These are phyloP conservation scores for Crepidodera aurea DNA, from an alignment of 2,888 invertebrate genomes.

Conservation along the genomic window DNA sequence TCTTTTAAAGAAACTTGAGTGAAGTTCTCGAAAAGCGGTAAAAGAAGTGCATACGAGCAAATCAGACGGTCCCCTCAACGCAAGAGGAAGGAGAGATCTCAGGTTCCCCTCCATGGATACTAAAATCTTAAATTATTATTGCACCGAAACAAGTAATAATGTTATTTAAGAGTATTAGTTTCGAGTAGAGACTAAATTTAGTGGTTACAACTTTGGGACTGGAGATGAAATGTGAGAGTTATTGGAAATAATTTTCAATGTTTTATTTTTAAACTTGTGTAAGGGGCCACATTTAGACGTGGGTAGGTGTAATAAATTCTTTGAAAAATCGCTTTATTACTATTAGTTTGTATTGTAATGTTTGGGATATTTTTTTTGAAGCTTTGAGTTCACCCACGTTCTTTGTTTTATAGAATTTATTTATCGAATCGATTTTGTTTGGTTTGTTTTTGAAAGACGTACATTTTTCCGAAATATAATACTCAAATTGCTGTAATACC, in stretches of 20 bases:
- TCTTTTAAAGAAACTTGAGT: not conserved
- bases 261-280: constrained; percentile 12
- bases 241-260: constrained; percentile 11
- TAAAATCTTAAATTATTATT: not conserved
- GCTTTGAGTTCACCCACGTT: not conserved
- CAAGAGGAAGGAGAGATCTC: not conserved
- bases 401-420: too few relatives aligned
- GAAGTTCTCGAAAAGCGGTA: not conserved
- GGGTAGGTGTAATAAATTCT: constrained; percentile 10
- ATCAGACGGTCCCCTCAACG: not conserved
- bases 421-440: too few relatives aligned
- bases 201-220: not conserved
- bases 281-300: not conserved
- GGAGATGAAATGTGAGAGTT: constrained; percentile 12
- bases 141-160: not conserved
- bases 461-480: too few relatives aligned
- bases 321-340: constrained; percentile 3
- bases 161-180: not conserved
- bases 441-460: too few relatives aligned
- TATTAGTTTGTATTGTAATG: not conserved
- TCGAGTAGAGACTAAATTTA: constrained; percentile 8
- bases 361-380: not conserved
- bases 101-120: not conserved
- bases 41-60: not conserved
- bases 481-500: too few relatives aligned